Evolutionary conservation across 2,113 vertebrate genomes (phyloP).

Genomic region (Epinephelus moara): DNA sequence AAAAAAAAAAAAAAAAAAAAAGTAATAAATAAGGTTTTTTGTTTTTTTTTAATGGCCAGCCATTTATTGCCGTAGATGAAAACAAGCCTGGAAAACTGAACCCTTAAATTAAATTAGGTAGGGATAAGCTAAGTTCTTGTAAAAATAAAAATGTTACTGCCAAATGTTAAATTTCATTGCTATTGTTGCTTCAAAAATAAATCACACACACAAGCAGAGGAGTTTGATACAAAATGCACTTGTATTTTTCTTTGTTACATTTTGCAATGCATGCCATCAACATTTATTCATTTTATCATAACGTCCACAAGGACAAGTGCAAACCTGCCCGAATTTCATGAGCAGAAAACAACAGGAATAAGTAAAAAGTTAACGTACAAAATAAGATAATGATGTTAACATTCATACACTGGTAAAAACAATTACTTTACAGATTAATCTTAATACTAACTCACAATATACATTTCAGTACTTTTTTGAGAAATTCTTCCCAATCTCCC

Average conservation of each 20-base stretch:
- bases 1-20: too few species aligned
- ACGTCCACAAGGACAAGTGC: slow-evolving; percentile 83
- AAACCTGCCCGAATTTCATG: slow-evolving; percentile 79
- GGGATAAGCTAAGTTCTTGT: neutral
- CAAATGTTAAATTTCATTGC: neutral
- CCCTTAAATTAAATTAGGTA: neutral
- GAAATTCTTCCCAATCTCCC: slow-evolving; percentile 54
- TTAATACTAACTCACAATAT: slow-evolving; percentile 69
- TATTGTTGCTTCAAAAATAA: neutral
- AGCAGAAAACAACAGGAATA: slow-evolving; percentile 67
- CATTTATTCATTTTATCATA: slow-evolving; percentile 75
- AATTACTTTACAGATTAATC: slow-evolving; percentile 57
- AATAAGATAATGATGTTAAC: slow-evolving; percentile 71
- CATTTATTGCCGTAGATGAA: too few species aligned
- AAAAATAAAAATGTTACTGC: neutral
- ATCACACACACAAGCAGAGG: neutral
- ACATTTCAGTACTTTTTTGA: slow-evolving; percentile 71
- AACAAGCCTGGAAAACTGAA: neutral
- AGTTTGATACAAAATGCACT: slow-evolving; percentile 74
- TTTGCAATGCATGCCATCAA: slow-evolving; percentile 79
- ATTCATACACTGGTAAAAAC: slow-evolving; percentile 66
- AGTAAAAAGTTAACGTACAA: slow-evolving; percentile 70
- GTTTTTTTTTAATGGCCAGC: too few species aligned
- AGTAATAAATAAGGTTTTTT: too few species aligned
- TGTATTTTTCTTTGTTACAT: slow-evolving; percentile 77